These are phyloP conservation scores for Mantis religiosa DNA, from an alignment of 2,888 invertebrate genomes.

Conservation along the genomic window DNA sequence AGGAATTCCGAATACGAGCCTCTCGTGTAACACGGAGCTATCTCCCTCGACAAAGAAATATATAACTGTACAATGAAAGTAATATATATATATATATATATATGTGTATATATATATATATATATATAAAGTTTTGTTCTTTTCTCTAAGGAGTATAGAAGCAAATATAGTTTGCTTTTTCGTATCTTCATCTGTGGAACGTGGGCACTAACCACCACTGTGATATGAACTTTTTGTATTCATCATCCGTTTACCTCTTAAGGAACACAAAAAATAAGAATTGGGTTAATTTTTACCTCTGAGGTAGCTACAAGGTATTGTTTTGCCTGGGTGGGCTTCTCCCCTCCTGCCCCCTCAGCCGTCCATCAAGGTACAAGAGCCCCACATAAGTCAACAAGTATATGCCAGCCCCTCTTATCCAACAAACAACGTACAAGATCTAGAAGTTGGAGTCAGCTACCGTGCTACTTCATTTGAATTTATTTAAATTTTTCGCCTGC, in stretches of 20 bases:
- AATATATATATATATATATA: too few relatives aligned
- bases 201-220: background rate
- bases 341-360: background rate
- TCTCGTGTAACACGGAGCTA: too few relatives aligned
- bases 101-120: too few relatives aligned
- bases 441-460: background rate
- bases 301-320: background rate
- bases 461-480: constrained; percentile 12
- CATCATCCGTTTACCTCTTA: background rate
- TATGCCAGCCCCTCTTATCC: background rate
- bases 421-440: background rate
- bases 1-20: too few relatives aligned
- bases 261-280: background rate
- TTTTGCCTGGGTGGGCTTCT: constrained; percentile 1
- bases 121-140: too few relatives aligned
- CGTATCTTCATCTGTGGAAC: too few relatives aligned
- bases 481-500: constrained; percentile 7
- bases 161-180: too few relatives aligned
- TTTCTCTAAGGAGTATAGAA: too few relatives aligned
- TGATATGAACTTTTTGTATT: background rate
- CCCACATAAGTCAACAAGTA: background rate
- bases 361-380: background rate
- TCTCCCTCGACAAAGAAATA: too few relatives aligned
- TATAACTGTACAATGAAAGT: too few relatives aligned
- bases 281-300: background rate